These are phyloP conservation scores for Oligia fasciuncula DNA, from an alignment of 2,888 invertebrate species.

Conservation along the genomic window DNA sequence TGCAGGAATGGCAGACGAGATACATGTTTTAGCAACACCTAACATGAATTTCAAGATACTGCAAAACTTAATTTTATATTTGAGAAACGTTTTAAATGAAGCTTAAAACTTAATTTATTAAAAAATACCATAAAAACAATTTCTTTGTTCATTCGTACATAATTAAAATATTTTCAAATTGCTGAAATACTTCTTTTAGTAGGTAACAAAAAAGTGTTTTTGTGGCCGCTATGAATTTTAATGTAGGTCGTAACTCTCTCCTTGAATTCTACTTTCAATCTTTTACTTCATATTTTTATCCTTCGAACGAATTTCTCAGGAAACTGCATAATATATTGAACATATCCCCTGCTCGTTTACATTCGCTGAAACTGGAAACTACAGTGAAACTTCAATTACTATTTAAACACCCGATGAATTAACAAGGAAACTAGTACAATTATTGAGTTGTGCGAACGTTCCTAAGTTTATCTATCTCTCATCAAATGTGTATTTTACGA, in stretches of 20 bases:
- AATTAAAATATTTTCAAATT: conserved; percentile 45
- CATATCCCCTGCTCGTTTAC: background rate
- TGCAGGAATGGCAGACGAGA: conserved; percentile 13
- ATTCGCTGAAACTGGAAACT: conserved; percentile 20
- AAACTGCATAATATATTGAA: conserved; percentile 1
- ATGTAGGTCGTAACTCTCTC: conserved; percentile 52
- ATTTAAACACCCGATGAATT: conserved; percentile 34
- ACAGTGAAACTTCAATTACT: conserved; percentile 27
- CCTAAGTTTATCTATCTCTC: conserved; percentile 27
- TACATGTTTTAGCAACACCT: conserved; percentile 15
- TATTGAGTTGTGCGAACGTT: conserved; percentile 29
- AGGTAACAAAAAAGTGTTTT: conserved; percentile 43
- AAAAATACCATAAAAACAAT: conserved; percentile 3
- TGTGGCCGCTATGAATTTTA: conserved; percentile 54
- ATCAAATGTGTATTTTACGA: conserved; percentile 30
- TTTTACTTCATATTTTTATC: conserved; percentile 24
- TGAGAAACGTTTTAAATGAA: conserved; percentile 1
- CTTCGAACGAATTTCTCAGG: conserved; percentile 18
- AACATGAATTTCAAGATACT: conserved; percentile 6
- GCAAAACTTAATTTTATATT: background rate
- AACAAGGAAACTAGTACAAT: conserved; percentile 38
- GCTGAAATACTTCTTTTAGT: conserved; percentile 28
- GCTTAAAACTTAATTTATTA: conserved; percentile 10
- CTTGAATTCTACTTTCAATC: conserved; percentile 39
- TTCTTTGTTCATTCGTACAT: conserved; percentile 30